These are phyloP conservation scores for Charadrius vociferus DNA, from an alignment of 2,113 vertebrate genomes.

Conservation along the genomic window DNA sequence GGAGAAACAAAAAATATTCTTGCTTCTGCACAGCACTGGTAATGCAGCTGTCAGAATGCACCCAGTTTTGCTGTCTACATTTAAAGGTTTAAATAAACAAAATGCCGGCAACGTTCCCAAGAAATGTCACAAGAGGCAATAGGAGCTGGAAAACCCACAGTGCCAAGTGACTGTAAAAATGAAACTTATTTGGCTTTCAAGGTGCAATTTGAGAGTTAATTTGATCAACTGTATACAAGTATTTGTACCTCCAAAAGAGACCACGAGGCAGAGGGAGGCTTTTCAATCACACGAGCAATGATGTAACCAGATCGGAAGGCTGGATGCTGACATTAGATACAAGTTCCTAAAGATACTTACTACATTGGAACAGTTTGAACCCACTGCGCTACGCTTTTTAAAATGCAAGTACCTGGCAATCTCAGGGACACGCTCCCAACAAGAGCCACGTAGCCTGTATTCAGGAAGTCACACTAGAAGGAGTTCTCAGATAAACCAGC, in stretches of 20 bases:
- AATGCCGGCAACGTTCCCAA: neutral
- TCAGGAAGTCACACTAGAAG: neutral
- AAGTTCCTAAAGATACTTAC: neutral
- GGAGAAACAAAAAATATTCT: neutral
- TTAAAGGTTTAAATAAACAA: neutral
- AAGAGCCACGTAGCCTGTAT: rapidly evolving
- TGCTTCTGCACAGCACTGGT: neutral
- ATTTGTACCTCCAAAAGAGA: neutral
- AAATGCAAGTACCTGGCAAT: neutral
- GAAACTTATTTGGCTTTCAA: neutral
- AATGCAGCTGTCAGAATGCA: neutral
- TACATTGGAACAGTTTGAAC: neutral
- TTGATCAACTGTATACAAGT: neutral
- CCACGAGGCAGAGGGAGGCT: neutral
- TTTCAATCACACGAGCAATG: neutral
- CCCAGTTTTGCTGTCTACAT: neutral
- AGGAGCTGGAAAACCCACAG: neutral
- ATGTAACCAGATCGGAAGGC: neutral
- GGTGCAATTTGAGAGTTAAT: neutral
- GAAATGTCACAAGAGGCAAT: neutral
- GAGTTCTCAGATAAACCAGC: neutral
- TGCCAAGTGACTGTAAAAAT: neutral
- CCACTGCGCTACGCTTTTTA: neutral
- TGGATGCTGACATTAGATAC: neutral
- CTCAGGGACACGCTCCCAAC: neutral